A percentile compares a stretch with the other conserved stretches of the same genome.
Evolutionary conservation across 2,797 vertebrate genomes (phyloP).

Genomic region (Neostethus bicornis): DNA sequence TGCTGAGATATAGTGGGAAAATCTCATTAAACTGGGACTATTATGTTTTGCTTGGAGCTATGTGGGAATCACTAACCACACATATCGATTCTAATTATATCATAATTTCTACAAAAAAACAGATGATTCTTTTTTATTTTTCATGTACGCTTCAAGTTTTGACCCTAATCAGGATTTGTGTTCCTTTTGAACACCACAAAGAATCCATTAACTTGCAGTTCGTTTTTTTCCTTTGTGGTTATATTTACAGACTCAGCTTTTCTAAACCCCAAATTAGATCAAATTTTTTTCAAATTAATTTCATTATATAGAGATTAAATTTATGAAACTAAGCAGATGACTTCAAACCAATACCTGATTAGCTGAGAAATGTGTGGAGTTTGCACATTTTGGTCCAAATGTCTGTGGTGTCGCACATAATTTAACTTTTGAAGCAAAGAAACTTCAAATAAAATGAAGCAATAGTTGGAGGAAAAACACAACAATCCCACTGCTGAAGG

Average conservation of each 20-base stretch:
- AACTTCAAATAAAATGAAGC: constrained; percentile 28
- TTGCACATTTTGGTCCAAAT: constrained; percentile 14
- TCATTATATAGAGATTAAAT: not conserved
- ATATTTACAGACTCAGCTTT: not conserved
- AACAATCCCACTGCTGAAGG: not conserved
- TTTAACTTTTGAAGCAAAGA: constrained; percentile 10
- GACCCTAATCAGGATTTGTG: not conserved
- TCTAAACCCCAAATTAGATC: not conserved
- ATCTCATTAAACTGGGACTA: constrained; percentile 26
- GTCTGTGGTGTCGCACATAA: constrained; percentile 36
- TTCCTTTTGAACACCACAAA: not conserved
- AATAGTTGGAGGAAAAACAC: constrained; percentile 22
- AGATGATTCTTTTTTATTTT: constrained; percentile 13
- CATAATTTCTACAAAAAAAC: constrained; percentile 21
- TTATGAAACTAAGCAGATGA: not conserved
- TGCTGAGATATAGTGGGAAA: constrained; percentile 45
- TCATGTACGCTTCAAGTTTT: constrained; percentile 3
- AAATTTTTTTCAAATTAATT: not conserved
- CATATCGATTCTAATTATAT: constrained; percentile 25
- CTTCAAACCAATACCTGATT: not conserved
- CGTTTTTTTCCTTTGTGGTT: constrained; percentile 1
- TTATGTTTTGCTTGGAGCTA: constrained; percentile 25
- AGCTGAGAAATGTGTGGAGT: not conserved
- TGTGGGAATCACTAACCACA: not conserved
- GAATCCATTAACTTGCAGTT: constrained; percentile 7